Conservation (phyloP, 1,140 invertebrate genomes). For the Dreissena rostriformis region DNA sequence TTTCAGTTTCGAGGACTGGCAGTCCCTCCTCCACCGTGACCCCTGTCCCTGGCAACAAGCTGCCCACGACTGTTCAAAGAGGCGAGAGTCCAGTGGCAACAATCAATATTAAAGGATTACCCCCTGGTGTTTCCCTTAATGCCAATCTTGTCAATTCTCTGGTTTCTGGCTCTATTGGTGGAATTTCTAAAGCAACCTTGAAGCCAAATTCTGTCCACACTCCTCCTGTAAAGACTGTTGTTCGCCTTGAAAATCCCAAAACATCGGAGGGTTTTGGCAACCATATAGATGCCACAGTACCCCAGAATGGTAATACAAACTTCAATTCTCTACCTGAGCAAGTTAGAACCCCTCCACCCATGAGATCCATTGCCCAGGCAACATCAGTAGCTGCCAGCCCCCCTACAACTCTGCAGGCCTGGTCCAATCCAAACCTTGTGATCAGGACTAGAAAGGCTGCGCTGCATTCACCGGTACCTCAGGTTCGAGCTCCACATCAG, state of each 20-base stretch:
- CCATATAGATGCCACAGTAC: background rate
- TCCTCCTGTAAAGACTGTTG: slow-evolving; percentile 12
- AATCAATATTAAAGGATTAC: slow-evolving; percentile 54
- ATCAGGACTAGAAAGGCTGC: slow-evolving; percentile 83
- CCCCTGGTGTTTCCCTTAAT: slow-evolving; percentile 45
- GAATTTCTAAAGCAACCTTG: slow-evolving; percentile 31
- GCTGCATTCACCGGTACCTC: slow-evolving; percentile 62
- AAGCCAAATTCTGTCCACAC: background rate
- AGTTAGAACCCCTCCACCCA: background rate
- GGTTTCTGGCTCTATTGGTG: slow-evolving; percentile 51
- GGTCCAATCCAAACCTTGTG: slow-evolving; percentile 83
- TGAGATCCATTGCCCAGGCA: slow-evolving; percentile 6
- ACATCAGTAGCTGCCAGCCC: slow-evolving; percentile 4
- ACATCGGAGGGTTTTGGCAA: background rate
- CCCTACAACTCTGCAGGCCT: slow-evolving; percentile 69
- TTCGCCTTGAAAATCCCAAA: slow-evolving; percentile 3
- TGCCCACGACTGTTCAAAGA: background rate
- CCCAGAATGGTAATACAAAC: background rate
- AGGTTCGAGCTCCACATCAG: slow-evolving; percentile 30
- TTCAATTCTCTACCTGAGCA: background rate
- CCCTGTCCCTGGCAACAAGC: background rate
- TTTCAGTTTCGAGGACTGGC: slow-evolving; percentile 41
- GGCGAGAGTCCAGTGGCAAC: slow-evolving; percentile 42
- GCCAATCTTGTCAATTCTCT: slow-evolving; percentile 49
- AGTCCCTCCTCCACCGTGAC: slow-evolving; percentile 6